These are phyloP conservation scores for Centropus unirufus DNA, from an alignment of 2,113 vertebrate genomes.

Conservation along the genomic window DNA sequence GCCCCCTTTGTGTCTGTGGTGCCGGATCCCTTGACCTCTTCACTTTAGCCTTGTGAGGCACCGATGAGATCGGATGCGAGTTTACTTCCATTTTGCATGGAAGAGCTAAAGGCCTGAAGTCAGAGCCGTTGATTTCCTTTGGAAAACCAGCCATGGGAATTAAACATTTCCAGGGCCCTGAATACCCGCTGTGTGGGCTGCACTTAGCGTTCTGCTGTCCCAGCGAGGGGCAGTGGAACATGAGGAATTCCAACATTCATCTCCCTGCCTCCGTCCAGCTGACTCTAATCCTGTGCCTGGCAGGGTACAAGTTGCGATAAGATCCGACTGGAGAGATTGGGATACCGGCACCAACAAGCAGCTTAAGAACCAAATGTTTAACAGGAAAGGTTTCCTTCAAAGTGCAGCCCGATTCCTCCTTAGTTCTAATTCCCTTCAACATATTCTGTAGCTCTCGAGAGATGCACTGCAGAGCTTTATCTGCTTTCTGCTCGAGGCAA, in stretches of 20 bases:
- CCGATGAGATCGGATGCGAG: background rate
- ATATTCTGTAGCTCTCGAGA: background rate
- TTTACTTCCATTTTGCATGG: background rate
- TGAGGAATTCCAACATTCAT: background rate
- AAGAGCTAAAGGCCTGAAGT: background rate
- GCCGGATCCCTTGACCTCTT: background rate
- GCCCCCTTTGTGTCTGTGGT: background rate
- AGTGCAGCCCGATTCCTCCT: background rate
- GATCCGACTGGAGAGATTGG: constrained; percentile 26
- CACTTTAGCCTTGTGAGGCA: fast-evolving
- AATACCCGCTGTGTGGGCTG: background rate
- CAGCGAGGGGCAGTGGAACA: background rate
- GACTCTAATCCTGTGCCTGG: constrained; percentile 23
- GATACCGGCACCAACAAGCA: background rate
- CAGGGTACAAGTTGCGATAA: background rate
- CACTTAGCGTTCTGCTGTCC: background rate
- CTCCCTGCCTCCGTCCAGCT: background rate
- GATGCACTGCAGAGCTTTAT: constrained; percentile 3
- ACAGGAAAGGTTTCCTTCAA: constrained; percentile 39
- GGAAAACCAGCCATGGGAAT: constrained; percentile 42
- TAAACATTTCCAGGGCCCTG: constrained; percentile 18
- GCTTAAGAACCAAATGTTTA: constrained; percentile 22
- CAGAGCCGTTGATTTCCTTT: constrained; percentile 25
- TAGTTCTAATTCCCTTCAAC: constrained; percentile 29
- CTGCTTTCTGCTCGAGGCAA: background rate